Base-by-base conservation (phyloP, 1,140 invertebrate genomes). In the Drosophila suzukii region DNA sequence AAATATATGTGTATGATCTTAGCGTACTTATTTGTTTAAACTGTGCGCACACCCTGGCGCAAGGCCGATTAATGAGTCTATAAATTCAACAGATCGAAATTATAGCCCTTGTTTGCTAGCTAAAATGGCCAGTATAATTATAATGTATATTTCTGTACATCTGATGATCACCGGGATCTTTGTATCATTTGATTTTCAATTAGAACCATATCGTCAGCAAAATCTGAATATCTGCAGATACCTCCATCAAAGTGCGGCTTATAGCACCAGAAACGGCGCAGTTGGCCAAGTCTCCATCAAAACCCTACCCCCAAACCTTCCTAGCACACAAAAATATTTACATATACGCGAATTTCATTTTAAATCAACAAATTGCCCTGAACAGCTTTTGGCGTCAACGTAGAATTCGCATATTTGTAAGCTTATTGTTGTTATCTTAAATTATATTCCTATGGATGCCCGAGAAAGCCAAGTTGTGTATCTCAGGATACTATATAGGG, bases 1-100 rank as follows among this genome's bases (percentile, higher is more conserved):
- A 66, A 66, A 68, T 68, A 68, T 49, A 38, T 20, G n/a, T 34
- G 50, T 36, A 53, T 36, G 50, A 20, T 34, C 32, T 36, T 10
- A 66, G 61, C 65, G 65, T 27, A 66, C 65, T 68, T 53, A 66
- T 68, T 68, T 68, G 65, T 68, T 68, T 66, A 68, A 68, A 68
- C 60, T 53, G 34, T 38, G 27, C 34, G 36, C 44, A 63, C 62
- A 66, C 59, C 36, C 30, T 36, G 20, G 27, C 65, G 47, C 65
- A 68, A 68, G 65, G 65, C 38, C 65, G 44, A 68, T 65, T 61
- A 53, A 24, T 65, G 60, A 34, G 61, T 39, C 65, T 38, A 68
- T 68, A 68, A 68, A 68, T 68, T 62, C 32, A 39, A 11, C 24
- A 53, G 61, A 66, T 66, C 61, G 47, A 66, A 66, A 36, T 36